A percentile compares a stretch with the other conserved stretches of the same genome.
These are phyloP conservation scores for Ectemnius continuus DNA, from an alignment of 2,888 invertebrate species.

Conservation along the genomic window DNA sequence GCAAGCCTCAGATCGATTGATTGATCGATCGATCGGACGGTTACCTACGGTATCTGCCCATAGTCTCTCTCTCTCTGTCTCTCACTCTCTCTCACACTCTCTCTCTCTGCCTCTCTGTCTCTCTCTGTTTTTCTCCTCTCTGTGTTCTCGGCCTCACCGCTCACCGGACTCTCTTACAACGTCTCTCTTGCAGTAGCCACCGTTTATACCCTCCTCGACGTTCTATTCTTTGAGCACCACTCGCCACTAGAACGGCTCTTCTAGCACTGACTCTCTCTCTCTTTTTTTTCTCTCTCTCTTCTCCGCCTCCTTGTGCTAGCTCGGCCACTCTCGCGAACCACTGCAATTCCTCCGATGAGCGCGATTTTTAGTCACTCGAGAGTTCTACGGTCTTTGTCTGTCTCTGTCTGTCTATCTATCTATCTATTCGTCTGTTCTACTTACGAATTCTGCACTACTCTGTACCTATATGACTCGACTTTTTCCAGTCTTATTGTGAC, in stretches of 20 bases:
- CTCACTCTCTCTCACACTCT: conserved; percentile 14
- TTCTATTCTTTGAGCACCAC: conserved; percentile 6
- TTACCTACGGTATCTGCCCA: conserved; percentile 60
- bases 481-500: conserved; percentile 4
- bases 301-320: background rate
- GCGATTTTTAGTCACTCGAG: no score
- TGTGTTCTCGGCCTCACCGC: conserved; percentile 10
- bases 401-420: background rate
- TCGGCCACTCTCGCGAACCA: no score
- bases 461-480: background rate
- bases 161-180: conserved; percentile 11
- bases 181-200: conserved; percentile 26
- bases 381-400: no score
- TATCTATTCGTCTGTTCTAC: conserved; percentile 25
- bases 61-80: conserved; percentile 48
- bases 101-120: conserved; percentile 2
- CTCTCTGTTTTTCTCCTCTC: conserved; percentile 4
- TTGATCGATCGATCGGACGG: conserved; percentile 62
- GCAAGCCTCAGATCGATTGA: conserved; percentile 66
- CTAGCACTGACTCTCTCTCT: background rate
- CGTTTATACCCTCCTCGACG: background rate
- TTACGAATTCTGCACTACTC: conserved; percentile 12
- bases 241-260: background rate
- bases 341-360: no score
- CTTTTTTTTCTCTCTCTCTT: background rate